A percentile compares a stretch with the other conserved stretches of the same genome.
phyloP scores from a whole-genome alignment of 1,140 invertebrate genomes.

The Bombus pascuorum region DNA sequence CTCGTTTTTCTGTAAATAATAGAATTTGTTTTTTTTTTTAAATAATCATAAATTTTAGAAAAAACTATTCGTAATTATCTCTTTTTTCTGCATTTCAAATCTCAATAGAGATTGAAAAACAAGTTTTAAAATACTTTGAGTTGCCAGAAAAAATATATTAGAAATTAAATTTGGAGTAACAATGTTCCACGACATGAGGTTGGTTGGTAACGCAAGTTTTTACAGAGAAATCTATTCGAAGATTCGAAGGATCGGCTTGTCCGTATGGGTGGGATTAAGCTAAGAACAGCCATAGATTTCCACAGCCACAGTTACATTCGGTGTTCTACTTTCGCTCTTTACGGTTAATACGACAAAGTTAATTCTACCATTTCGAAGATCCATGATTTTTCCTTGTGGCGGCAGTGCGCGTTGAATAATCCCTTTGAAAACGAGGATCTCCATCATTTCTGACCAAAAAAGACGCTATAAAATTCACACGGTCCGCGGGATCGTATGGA shows the following conservation, averaged over 20 bases:
- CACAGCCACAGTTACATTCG: background rate
- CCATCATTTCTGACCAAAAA: background rate
- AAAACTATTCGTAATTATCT: no score
- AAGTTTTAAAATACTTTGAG: background rate
- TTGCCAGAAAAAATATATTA: no score
- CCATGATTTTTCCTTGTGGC: background rate
- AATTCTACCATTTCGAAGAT: background rate
- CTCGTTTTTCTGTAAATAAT: no score
- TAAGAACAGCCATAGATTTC: background rate
- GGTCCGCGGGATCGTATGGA: background rate
- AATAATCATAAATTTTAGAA: no score
- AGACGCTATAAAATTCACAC: background rate
- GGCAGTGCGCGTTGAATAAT: background rate
- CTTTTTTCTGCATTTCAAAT: background rate
- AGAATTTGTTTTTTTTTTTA: no score
- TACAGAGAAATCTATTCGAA: background rate
- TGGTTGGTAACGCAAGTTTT: background rate
- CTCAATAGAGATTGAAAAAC: no score
- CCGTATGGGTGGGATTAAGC: background rate
- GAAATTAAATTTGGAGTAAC: background rate
- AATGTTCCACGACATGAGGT: background rate
- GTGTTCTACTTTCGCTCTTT: background rate
- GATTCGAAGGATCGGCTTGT: background rate
- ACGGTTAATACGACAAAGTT: background rate
- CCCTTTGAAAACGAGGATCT: background rate